A percentile compares a stretch with the other conserved stretches of the same genome.
Evolutionary conservation across 1,140 invertebrate species (phyloP).

Genomic region (Drosophila sturtevanti): DNA sequence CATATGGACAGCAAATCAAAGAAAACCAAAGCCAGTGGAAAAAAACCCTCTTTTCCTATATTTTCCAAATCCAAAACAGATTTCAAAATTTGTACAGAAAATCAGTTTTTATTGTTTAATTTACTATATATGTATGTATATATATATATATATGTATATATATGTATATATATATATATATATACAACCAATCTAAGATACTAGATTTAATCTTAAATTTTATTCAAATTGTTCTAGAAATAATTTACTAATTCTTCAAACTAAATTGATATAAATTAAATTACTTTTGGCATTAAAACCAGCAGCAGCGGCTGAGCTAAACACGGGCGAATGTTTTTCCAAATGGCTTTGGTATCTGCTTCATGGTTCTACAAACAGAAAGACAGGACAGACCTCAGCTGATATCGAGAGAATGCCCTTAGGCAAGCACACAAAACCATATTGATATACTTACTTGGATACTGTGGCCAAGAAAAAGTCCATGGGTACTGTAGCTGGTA

Average conservation of each 20-base stretch:
- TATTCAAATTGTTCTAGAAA: neutral
- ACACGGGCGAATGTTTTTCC: slow-evolving; percentile 45
- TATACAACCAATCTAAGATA: too few species aligned
- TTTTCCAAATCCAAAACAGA: neutral
- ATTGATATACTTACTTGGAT: slow-evolving; percentile 87
- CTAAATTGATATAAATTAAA: neutral
- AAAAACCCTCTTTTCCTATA: neutral
- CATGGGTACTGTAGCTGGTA: slow-evolving; percentile 93
- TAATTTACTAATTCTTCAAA: neutral
- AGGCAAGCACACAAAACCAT: neutral
- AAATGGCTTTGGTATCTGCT: slow-evolving; percentile 49
- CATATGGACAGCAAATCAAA: neutral
- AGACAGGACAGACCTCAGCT: slow-evolving; percentile 32
- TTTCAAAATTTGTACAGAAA: neutral
- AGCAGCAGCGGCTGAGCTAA: neutral
- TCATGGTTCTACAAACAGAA: slow-evolving; percentile 42
- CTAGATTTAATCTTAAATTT: neutral
- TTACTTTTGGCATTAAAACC: too few species aligned
- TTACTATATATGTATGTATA: neutral
- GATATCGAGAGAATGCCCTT: neutral
- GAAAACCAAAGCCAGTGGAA: slow-evolving; percentile 16
- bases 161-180: too few species aligned
- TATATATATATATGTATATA: neutral
- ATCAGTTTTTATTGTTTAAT: neutral
- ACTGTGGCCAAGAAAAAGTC: slow-evolving; percentile 93